Evolutionary conservation across 2,888 invertebrate species (phyloP).

Genomic region (Craniophora ligustri): DNA sequence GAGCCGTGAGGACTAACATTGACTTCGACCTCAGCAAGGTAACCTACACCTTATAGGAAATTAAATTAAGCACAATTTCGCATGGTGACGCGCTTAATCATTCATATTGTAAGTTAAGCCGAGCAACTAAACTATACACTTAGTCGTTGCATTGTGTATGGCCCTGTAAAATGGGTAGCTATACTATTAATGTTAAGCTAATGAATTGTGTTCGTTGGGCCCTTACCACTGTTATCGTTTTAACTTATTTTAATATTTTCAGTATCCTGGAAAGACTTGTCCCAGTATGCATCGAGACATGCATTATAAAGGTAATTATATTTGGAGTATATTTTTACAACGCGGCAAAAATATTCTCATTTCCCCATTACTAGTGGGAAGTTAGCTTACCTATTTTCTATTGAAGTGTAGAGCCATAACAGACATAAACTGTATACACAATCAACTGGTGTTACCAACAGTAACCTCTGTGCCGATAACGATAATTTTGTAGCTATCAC

Average conservation of each 20-base stretch:
- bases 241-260: slow-evolving; percentile 68
- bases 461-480: slow-evolving; percentile 49
- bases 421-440: slow-evolving; percentile 37
- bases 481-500: slow-evolving; percentile 50
- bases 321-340: neutral
- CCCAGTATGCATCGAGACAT: slow-evolving; percentile 97
- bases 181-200: slow-evolving; percentile 43
- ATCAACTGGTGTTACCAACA: slow-evolving; percentile 54
- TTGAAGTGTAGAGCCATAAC: slow-evolving; percentile 20
- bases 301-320: slow-evolving; percentile 94
- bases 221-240: slow-evolving; percentile 26
- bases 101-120: slow-evolving; percentile 57
- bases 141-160: slow-evolving; percentile 50
- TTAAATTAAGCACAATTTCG: slow-evolving; percentile 44
- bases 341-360: neutral
- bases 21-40: slow-evolving; percentile 96
- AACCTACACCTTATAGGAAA: slow-evolving; percentile 54
- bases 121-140: slow-evolving; percentile 54
- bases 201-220: slow-evolving; percentile 37
- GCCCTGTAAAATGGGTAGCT: slow-evolving; percentile 44
- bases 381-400: no score
- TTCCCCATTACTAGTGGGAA: neutral
- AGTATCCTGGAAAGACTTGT: slow-evolving; percentile 94
- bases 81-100: slow-evolving; percentile 44
- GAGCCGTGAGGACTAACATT: slow-evolving; percentile 98